Conservation (phyloP, 2,888 invertebrate genomes). For the Trissonchulus sp. region DNA sequence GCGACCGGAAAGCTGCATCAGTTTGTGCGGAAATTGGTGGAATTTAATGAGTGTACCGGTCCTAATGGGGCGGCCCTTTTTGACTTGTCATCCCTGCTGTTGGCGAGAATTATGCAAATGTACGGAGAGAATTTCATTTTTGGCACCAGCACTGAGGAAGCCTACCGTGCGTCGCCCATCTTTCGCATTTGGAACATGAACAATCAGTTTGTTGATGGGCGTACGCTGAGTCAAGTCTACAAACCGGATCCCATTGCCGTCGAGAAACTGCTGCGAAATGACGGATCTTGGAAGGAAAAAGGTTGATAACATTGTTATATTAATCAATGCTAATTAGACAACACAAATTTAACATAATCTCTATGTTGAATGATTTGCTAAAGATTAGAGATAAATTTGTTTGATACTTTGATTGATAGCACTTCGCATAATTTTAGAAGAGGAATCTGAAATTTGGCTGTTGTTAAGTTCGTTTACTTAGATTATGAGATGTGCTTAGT, state of each 20-base stretch:
- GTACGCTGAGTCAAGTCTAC: background rate
- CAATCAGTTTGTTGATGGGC: background rate
- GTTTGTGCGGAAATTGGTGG: conserved; percentile 30
- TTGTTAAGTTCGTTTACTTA: no score
- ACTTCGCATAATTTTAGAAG: no score
- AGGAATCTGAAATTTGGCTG: no score
- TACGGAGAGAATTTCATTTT: conserved; percentile 29
- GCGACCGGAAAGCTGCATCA: conserved; percentile 30
- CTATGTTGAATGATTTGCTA: no score
- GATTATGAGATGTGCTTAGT: no score
- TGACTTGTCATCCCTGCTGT: conserved; percentile 34
- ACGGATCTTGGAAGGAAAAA: background rate
- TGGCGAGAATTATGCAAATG: conserved; percentile 30
- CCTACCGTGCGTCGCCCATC: background rate
- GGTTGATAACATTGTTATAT: no score
- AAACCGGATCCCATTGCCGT: background rate
- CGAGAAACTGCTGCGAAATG: background rate
- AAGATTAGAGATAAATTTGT: no score
- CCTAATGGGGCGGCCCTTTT: conserved; percentile 22
- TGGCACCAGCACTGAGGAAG: conserved; percentile 22
- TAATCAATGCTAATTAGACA: no score
- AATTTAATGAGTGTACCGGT: conserved; percentile 12
- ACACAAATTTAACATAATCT: no score
- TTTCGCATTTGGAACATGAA: background rate
- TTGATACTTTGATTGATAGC: no score